Conservation (phyloP, 2,113 vertebrate species). For the Lagopus muta region DNA sequence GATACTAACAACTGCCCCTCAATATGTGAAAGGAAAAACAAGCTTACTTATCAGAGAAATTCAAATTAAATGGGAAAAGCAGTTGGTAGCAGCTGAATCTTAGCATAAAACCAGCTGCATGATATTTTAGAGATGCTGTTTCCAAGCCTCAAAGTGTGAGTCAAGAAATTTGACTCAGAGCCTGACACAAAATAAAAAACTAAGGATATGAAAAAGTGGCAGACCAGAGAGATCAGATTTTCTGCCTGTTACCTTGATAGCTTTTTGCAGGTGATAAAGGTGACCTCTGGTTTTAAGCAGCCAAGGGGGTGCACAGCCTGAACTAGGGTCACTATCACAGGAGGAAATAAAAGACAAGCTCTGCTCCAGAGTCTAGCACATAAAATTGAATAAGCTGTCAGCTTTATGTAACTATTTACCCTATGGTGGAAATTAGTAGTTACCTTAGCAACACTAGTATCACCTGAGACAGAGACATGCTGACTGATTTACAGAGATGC, state of each 20-base stretch:
- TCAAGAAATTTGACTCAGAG: conserved; percentile 69
- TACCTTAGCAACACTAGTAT: conserved; percentile 75
- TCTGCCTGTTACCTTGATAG: conserved; percentile 66
- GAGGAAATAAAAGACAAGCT: conserved; percentile 57
- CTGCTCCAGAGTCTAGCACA: conserved; percentile 63
- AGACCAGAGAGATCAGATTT: conserved; percentile 64
- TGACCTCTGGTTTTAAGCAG: conserved; percentile 43
- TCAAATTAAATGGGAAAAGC: conserved; percentile 28
- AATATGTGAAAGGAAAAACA: conserved; percentile 44
- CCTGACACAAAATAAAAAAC: conserved; percentile 70
- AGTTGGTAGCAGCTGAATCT: neutral
- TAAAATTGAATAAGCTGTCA: conserved; percentile 73
- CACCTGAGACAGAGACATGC: conserved; percentile 14
- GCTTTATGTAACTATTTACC: conserved; percentile 74
- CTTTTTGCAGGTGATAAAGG: conserved; percentile 53
- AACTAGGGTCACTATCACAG: conserved; percentile 53
- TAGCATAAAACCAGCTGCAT: conserved; percentile 7
- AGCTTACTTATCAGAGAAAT: conserved; percentile 48
- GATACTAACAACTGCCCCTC: conserved; percentile 42
- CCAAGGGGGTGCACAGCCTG: neutral
- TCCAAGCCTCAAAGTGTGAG: conserved; percentile 52
- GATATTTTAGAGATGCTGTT: conserved; percentile 36
- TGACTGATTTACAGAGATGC: conserved; percentile 66
- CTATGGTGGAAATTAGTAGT: conserved; percentile 76
- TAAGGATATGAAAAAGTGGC: conserved; percentile 45